Evolutionary conservation across 2,113 vertebrate genomes (phyloP).

Genomic region (Mola mola): DNA sequence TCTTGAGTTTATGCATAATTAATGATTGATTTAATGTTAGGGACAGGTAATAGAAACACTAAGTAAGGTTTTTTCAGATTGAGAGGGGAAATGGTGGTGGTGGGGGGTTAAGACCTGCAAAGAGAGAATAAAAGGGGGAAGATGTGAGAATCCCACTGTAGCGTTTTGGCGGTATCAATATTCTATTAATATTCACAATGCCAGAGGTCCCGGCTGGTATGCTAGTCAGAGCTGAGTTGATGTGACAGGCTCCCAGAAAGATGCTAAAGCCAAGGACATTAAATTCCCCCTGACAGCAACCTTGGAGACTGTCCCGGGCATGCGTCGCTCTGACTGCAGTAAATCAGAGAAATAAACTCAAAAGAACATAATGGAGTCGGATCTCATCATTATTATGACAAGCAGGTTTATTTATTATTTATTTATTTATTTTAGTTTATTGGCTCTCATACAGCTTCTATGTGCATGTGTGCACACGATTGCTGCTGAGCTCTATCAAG

Average conservation of each 20-base stretch:
- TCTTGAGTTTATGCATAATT: conserved; percentile 92
- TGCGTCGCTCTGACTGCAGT: conserved; percentile 69
- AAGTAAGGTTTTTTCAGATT: conserved; percentile 87
- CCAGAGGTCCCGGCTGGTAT: conserved; percentile 86
- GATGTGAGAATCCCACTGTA: conserved; percentile 66
- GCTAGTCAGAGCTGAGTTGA: conserved; percentile 84
- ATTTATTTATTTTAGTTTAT: conserved; percentile 47
- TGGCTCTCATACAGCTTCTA: too few species aligned
- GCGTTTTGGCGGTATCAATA: conserved; percentile 91
- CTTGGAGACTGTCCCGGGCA: conserved; percentile 84
- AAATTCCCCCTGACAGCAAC: conserved; percentile 88
- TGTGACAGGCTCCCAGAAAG: conserved; percentile 85
- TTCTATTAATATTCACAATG: conserved; percentile 92
- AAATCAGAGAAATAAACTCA: conserved; percentile 85
- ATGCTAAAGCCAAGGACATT: conserved; percentile 86
- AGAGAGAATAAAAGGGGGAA: conserved; percentile 2
- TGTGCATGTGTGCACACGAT: not conserved
- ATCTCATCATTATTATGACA: conserved; percentile 80
- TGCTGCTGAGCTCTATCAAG: conserved; percentile 49
- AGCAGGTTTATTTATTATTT: conserved; percentile 78
- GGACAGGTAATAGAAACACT: conserved; percentile 86
- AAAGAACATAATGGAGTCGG: conserved; percentile 82
- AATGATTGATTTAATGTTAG: conserved; percentile 93
- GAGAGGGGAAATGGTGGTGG: not conserved
- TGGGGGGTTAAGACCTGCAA: conserved; percentile 4